Conservation (phyloP, 2,113 vertebrate species). For the Peromyscus californicus region DNA sequence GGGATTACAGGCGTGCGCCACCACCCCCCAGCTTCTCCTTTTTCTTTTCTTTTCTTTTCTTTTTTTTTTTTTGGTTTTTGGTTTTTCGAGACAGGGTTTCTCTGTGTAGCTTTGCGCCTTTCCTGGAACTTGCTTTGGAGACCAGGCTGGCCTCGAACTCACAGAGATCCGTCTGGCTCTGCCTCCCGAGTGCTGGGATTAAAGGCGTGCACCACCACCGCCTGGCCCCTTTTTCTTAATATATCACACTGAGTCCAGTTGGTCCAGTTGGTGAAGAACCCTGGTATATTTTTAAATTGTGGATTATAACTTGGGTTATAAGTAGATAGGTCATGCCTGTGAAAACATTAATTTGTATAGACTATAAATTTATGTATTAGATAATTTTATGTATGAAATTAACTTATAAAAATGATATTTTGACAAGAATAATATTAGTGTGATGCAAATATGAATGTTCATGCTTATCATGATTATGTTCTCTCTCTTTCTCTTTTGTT, state of each 20-base stretch:
- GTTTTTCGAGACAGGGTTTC: too few species aligned
- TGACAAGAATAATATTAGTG: slow-evolving; percentile 40
- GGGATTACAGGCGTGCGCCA: too few species aligned
- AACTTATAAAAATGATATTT: slow-evolving; percentile 33
- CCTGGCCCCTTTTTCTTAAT: neutral
- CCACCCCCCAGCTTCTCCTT: too few species aligned
- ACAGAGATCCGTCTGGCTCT: too few species aligned
- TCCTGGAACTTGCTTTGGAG: too few species aligned
- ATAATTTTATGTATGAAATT: neutral
- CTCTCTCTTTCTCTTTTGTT: neutral
- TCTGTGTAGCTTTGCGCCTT: too few species aligned
- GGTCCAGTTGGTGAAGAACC: neutral
- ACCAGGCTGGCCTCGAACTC: too few species aligned
- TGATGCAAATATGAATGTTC: slow-evolving; percentile 20
- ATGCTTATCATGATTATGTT: neutral
- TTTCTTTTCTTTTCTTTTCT: too few species aligned
- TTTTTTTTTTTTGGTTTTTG: too few species aligned
- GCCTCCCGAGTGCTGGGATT: too few species aligned
- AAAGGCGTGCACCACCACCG: neutral
- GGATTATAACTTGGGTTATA: slow-evolving; percentile 25
- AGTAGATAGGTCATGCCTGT: neutral
- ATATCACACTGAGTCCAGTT: neutral
- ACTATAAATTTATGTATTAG: neutral
- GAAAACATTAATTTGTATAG: neutral
- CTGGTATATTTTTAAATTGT: neutral